These are phyloP conservation scores for Hypocryptadius cinnamomeus DNA, from an alignment of 2,113 vertebrate genomes.

Conservation along the genomic window DNA sequence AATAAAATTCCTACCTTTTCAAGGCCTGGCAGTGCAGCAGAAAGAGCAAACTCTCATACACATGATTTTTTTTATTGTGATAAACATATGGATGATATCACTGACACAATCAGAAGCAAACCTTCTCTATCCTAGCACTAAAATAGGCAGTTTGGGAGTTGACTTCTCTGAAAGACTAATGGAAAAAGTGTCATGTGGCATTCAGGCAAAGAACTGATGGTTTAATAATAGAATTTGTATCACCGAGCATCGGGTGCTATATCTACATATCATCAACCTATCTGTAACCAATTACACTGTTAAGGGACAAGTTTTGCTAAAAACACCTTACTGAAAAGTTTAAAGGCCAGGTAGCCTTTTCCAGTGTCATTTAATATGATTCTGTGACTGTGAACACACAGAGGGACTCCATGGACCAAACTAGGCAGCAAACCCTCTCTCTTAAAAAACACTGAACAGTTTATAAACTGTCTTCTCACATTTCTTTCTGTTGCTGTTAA, in stretches of 20 bases:
- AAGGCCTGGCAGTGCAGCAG: not conserved
- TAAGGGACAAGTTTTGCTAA: not conserved
- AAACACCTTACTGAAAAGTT: not conserved
- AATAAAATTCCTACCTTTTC: too few species aligned
- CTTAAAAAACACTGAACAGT: not conserved
- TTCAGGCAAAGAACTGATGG: not conserved
- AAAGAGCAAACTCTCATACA: not conserved
- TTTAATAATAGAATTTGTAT: not conserved
- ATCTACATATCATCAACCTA: not conserved
- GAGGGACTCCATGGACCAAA: not conserved
- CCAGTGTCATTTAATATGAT: not conserved
- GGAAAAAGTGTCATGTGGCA: not conserved
- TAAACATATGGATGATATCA: not conserved
- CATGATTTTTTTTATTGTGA: not conserved
- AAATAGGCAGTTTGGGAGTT: not conserved
- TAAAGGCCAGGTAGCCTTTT: not conserved
- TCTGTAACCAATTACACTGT: not conserved
- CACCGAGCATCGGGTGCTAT: not conserved
- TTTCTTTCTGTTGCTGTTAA: not conserved
- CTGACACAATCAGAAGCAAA: not conserved
- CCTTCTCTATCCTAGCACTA: not conserved
- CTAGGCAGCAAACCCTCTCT: not conserved
- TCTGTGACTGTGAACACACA: not conserved
- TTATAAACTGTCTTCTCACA: not conserved
- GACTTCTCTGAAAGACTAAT: not conserved